Base-by-base conservation (phyloP, 2,888 invertebrate species). In the Pomacea canaliculata region DNA sequence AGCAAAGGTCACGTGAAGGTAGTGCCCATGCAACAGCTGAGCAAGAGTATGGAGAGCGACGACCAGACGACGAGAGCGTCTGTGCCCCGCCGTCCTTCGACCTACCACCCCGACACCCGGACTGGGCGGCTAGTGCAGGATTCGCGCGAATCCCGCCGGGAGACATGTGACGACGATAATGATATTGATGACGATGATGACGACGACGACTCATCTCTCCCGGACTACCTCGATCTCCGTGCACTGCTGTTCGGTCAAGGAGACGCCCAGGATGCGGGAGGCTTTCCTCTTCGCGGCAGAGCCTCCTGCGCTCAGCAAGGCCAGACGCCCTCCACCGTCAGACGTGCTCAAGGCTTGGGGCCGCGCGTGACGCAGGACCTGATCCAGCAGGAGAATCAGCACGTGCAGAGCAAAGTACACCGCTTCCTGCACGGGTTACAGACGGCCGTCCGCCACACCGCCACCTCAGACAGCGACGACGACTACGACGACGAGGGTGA, bases 181-280 rank as follows among this genome's bases (percentile, higher is more conserved):
- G 18, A 60, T 19, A 62, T 65, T 13, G 80, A 80, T 23, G 76
- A 79, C 2, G 23, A 23, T 23, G 68, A 71, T 46, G 70, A 76
- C n/a, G 75, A 78, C 60, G 85, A 85, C 78, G 85, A 85, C 71
- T 78, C 79, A 60, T 72, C 74, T 23, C 78, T 78, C 23, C 80
- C 80, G 46, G 85, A 86, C 23, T 82, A 81, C 70, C 81, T 86
- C 19, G 85, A 87, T 71, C 77, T 87, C 62, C 78, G 84, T 60
- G 85, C 83, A 19, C 71, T 76, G 59, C 37, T 76, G 10, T 76
- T 68, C 68, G 66, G 71, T 51, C 48, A 60, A 48, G 76, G 63
- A 13, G 74, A 67, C 3, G 59, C 60, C 10, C 68, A 59, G 5
- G 74, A 69, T 18, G 74, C 68, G 3, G 69, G 63, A 10, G 19